These are phyloP conservation scores for Platycnemis pennipes DNA, from an alignment of 2,888 invertebrate genomes.

Conservation along the genomic window DNA sequence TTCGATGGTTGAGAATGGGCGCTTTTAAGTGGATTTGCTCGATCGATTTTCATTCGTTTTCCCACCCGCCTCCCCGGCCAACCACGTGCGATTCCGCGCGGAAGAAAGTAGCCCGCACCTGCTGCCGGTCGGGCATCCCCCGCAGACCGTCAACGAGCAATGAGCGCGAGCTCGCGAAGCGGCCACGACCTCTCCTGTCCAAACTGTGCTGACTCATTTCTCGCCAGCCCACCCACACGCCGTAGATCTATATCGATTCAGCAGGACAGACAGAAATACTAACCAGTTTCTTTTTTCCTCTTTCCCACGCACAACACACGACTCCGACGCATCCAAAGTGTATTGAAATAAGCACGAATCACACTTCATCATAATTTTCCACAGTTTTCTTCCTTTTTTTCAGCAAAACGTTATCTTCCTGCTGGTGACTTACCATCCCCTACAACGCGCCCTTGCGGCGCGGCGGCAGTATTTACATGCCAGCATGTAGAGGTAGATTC, in stretches of 20 bases:
- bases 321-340: too few relatives aligned
- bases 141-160: neutral
- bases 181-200: neutral
- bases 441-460: too few relatives aligned
- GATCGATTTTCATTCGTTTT: neutral
- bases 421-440: too few relatives aligned
- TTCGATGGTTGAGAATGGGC: neutral
- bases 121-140: neutral
- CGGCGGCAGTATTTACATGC: too few relatives aligned
- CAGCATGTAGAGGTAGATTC: too few relatives aligned
- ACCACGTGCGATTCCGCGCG: neutral
- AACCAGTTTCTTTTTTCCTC: too few relatives aligned
- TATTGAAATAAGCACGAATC: too few relatives aligned
- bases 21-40: neutral
- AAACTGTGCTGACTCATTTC: neutral
- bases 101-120: neutral
- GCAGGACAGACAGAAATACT: too few relatives aligned
- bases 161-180: neutral
- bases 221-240: neutral
- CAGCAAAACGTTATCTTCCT: too few relatives aligned
- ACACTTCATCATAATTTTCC: too few relatives aligned
- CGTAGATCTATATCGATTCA: neutral
- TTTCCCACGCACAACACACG: too few relatives aligned
- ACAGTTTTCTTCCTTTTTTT: too few relatives aligned
- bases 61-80: neutral